Evolutionary conservation across 2,113 vertebrate species (phyloP).

Genomic region (Ellobius talpinus): DNA sequence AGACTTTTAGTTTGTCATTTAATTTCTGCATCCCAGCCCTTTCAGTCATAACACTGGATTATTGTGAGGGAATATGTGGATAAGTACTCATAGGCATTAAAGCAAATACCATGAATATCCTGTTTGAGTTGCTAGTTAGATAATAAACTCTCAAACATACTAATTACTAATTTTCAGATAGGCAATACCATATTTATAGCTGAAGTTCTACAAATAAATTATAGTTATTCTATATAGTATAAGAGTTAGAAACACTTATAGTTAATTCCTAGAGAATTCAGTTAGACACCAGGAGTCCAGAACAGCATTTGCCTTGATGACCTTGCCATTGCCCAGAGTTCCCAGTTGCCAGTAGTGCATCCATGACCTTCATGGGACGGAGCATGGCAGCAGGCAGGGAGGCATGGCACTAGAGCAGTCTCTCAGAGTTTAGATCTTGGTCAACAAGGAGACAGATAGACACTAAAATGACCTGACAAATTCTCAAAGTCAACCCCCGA

Average conservation of each 20-base stretch:
- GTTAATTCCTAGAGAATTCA: background rate
- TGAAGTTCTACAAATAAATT: background rate
- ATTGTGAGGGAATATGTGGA: background rate
- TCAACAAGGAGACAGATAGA: background rate
- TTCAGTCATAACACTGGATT: background rate
- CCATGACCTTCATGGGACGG: background rate
- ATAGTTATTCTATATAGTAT: background rate
- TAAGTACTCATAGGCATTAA: background rate
- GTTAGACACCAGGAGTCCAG: background rate
- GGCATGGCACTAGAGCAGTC: background rate
- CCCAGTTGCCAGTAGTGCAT: background rate
- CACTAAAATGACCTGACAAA: background rate
- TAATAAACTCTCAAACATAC: constrained; percentile 3
- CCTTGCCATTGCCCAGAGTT: background rate
- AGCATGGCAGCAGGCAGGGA: background rate
- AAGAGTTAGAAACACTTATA: background rate
- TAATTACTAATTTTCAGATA: constrained; percentile 21
- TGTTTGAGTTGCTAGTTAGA: background rate
- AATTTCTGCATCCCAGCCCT: background rate
- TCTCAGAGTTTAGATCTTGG: background rate
- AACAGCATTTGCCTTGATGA: background rate
- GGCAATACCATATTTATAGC: background rate
- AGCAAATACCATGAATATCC: background rate
- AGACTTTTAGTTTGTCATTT: background rate
- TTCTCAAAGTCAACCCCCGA: background rate